phyloP scores from a whole-genome alignment of 2,888 invertebrate species.

The Melikaiella ostensackeni region DNA sequence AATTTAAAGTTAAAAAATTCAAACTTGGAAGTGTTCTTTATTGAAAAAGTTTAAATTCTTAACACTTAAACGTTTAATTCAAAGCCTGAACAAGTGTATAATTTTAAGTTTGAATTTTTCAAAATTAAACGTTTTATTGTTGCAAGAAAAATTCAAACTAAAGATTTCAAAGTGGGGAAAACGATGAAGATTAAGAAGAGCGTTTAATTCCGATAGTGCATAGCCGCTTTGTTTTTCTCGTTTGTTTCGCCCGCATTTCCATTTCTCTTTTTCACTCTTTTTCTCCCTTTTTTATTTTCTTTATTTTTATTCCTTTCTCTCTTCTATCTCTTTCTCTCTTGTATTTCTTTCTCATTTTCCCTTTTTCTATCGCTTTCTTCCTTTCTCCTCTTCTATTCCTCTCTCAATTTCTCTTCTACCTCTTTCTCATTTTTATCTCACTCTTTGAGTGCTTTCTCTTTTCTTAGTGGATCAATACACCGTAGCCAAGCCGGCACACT shows the following conservation, averaged over 20 bases:
- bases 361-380: not conserved
- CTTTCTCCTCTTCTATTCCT: not conserved
- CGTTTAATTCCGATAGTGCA: conserved; percentile 47
- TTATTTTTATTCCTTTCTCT: not conserved
- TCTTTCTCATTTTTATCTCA: conserved; percentile 52
- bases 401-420: conserved; percentile 46
- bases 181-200: conserved; percentile 40
- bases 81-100: too few species aligned
- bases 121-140: too few species aligned
- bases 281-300: conserved; percentile 37
- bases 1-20: too few species aligned
- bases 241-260: conserved; percentile 28
- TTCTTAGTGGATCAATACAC: conserved; percentile 68
- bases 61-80: too few species aligned
- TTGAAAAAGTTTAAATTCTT: too few species aligned
- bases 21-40: too few species aligned
- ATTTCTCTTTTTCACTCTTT: not conserved
- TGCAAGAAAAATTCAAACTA: too few species aligned
- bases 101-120: too few species aligned
- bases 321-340: not conserved
- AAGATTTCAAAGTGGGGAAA: not conserved
- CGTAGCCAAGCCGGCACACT: conserved; percentile 59
- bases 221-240: conserved; percentile 39
- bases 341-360: not conserved
- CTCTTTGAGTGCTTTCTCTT: conserved; percentile 45